Evolutionary conservation across 2,888 invertebrate genomes (phyloP).

Genomic region (Arctia plantaginis): DNA sequence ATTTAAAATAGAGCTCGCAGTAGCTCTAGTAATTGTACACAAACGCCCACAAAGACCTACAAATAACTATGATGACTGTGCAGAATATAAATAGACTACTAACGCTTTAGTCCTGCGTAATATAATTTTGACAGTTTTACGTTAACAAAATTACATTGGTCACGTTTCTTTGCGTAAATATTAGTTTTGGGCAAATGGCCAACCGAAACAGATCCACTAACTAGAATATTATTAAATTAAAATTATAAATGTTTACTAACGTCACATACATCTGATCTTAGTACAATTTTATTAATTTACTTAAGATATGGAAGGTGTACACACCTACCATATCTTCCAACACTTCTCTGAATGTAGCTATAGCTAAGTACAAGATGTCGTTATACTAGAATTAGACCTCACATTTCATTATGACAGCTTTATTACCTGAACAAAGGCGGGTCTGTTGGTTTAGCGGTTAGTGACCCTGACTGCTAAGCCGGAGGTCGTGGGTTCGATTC

Average conservation of each 20-base stretch:
- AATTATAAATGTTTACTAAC: no score
- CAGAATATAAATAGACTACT: conserved; percentile 54
- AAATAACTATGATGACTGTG: conserved; percentile 54
- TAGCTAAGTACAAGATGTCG: background rate
- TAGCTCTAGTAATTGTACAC: conserved; percentile 12
- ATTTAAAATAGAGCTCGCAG: background rate
- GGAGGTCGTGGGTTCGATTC: no score
- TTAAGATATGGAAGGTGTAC: no score
- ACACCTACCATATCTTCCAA: no score
- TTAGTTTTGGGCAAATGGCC: conserved; percentile 61
- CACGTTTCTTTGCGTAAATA: conserved; percentile 67
- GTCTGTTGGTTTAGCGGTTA: no score
- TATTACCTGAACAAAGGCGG: no score
- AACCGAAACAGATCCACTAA: conserved; percentile 50
- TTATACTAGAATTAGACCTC: conserved; percentile 9
- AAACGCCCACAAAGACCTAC: conserved; percentile 35
- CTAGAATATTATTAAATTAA: conserved; percentile 4
- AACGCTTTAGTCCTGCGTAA: conserved; percentile 46
- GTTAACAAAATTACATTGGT: conserved; percentile 58
- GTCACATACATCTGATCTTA: no score
- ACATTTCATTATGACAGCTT: conserved; percentile 1
- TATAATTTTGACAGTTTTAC: conserved; percentile 48
- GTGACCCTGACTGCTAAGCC: no score
- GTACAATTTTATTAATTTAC: no score
- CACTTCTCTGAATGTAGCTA: background rate